A percentile compares a stretch with the other conserved stretches of the same genome.
Conservation (phyloP, 2,888 invertebrate species). For the Lithophane semibrunnea region DNA sequence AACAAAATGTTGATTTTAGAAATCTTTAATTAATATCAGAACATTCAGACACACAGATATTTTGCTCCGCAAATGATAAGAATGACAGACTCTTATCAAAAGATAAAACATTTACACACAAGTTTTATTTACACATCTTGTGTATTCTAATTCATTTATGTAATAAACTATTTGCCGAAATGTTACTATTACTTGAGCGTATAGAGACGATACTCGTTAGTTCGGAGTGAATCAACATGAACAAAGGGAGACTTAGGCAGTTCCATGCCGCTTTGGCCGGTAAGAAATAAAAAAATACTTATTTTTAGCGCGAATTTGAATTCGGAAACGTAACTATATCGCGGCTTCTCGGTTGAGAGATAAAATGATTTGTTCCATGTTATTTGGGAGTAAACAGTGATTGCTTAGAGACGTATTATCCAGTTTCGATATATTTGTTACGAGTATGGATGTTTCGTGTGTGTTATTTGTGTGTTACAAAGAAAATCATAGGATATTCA, state of each 20-base stretch:
- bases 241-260: constrained; percentile 64
- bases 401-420: constrained; percentile 9
- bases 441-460: constrained; percentile 2
- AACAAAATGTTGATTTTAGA: constrained; percentile 25
- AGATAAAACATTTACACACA: constrained; percentile 57
- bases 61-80: constrained; percentile 45
- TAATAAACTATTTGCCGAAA: constrained; percentile 63
- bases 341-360: constrained; percentile 6
- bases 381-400: constrained; percentile 38
- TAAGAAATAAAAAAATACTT: constrained; percentile 49
- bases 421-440: constrained; percentile 1
- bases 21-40: constrained; percentile 39
- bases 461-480: constrained; percentile 7
- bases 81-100: constrained; percentile 54
- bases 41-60: constrained; percentile 39
- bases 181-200: constrained; percentile 54
- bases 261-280: constrained; percentile 63
- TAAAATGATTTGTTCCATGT: constrained; percentile 17
- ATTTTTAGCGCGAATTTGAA: constrained; percentile 30
- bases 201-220: constrained; percentile 23
- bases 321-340: background rate
- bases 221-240: constrained; percentile 57
- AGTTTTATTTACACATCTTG: constrained; percentile 48
- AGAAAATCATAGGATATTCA: background rate
- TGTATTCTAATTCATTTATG: constrained; percentile 66